Conservation (phyloP, 1,140 invertebrate genomes). For the Formica selysi region DNA sequence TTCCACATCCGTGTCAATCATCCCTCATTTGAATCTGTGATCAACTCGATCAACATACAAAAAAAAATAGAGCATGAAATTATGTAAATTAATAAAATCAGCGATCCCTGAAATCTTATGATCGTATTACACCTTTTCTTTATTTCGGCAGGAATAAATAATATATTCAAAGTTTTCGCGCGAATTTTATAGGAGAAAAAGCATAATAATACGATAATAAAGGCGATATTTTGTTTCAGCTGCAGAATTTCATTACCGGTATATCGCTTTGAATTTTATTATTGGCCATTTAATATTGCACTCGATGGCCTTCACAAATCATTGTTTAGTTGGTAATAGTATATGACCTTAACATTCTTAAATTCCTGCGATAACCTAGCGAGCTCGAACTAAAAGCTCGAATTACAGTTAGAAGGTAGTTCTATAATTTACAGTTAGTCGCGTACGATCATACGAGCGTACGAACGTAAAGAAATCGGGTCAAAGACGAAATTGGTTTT, state of each 20-base stretch:
- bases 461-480: constrained; percentile 50
- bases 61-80: not conserved
- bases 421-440: constrained; percentile 78
- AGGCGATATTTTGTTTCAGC: not conserved
- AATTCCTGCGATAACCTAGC: constrained; percentile 50
- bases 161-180: not conserved
- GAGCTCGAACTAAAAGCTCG: constrained; percentile 71
- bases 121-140: not conserved
- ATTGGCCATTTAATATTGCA: not conserved
- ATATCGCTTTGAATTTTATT: not conserved
- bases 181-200: not conserved
- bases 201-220: not conserved
- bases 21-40: not conserved
- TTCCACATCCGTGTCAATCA: too few relatives aligned
- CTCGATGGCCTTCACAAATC: constrained; percentile 10
- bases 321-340: not conserved
- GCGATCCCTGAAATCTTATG: not conserved
- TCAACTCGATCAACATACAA: not conserved
- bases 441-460: constrained; percentile 3
- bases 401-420: constrained; percentile 82
- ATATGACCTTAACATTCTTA: constrained; percentile 45
- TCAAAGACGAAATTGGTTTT: constrained; percentile 56
- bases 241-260: not conserved
- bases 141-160: not conserved
- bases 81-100: not conserved